A percentile compares a stretch with the other conserved stretches of the same genome.
Conservation (phyloP, 1,140 invertebrate genomes). For the Wiebesia pumilae region DNA sequence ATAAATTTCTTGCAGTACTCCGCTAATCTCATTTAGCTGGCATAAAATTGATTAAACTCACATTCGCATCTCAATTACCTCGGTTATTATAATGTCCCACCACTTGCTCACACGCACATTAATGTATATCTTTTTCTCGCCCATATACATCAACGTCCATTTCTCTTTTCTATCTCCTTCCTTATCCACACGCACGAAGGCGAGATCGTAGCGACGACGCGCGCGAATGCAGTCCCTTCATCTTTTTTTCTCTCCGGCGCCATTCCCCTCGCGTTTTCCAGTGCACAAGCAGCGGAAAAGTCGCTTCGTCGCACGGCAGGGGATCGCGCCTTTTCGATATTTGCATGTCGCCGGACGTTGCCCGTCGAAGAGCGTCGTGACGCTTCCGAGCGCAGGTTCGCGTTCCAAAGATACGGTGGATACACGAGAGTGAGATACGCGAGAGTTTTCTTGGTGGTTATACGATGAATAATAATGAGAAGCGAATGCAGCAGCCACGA, state of each 20-base stretch:
- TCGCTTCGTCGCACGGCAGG: not conserved
- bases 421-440: not conserved
- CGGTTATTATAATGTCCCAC: not conserved
- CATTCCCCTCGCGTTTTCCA: not conserved
- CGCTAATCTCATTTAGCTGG: not conserved
- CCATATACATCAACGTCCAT: constrained; percentile 20
- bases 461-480: not conserved
- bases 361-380: not conserved
- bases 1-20: not conserved
- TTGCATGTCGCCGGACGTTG: not conserved
- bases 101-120: constrained; percentile 7
- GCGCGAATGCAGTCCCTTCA: not conserved
- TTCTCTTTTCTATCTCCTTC: constrained; percentile 27
- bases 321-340: not conserved
- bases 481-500: not conserved
- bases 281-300: not conserved
- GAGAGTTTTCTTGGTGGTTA: not conserved
- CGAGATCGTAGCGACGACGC: not conserved
- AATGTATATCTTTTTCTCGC: not conserved
- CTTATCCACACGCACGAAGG: not conserved
- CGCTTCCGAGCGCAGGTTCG: not conserved
- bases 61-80: constrained; percentile 39
- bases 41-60: constrained; percentile 33
- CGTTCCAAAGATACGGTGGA: not conserved
- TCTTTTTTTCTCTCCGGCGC: constrained; percentile 41